Base-by-base conservation (phyloP, 2,797 vertebrate species). In the Lithobates sylvaticus region DNA sequence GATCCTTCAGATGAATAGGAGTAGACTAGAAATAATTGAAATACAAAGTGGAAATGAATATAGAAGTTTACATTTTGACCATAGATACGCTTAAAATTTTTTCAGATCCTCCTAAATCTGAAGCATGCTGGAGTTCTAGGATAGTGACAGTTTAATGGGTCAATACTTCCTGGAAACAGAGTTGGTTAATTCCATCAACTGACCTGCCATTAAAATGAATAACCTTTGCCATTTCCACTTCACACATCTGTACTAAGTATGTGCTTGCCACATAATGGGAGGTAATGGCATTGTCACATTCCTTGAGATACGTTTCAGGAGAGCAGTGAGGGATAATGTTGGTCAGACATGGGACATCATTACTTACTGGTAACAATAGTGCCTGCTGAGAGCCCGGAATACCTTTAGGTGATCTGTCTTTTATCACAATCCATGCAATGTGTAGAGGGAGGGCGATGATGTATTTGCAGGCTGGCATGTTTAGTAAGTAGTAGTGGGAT, bases 181-280 rank as follows among this genome's bases (percentile, higher is more conserved):
- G 50, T 54, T 21, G 1, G 5, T 3, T 54, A 18, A 3, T 44
- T 73, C 39, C 42, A 47, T 1, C 34, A 4, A n/a, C 8, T 47
- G 3, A 54, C 54, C 54, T 61, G 5, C 54, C 54, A 61, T 61
- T 61, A 23, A 61, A 61, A n/a, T 61, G 1, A 21, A 61, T 61
- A 36, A 27, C 34, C 58, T 64, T 76, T 34, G 21, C 75, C 54
- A 1, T 18, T 36, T 29, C 16, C n/a, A 21, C 23, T 68, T 23
- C 23, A 34, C 21, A 23, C 61, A 50, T 36, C 15, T 36, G 4
- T 16, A 54, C 61, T 73, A 18, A 74, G 54, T 36, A 21, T 13
- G 29, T 79, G 73, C 78, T 80, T 79, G 21, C 70, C 58, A 58
- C 29, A 80, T 69, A 50, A 79, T 58, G 72, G n/a, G 72, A 47